Base-by-base conservation (phyloP, 30 jellyfish, hydroid and myxozoan genomes). In the Nemopilema nomurai region DNA sequence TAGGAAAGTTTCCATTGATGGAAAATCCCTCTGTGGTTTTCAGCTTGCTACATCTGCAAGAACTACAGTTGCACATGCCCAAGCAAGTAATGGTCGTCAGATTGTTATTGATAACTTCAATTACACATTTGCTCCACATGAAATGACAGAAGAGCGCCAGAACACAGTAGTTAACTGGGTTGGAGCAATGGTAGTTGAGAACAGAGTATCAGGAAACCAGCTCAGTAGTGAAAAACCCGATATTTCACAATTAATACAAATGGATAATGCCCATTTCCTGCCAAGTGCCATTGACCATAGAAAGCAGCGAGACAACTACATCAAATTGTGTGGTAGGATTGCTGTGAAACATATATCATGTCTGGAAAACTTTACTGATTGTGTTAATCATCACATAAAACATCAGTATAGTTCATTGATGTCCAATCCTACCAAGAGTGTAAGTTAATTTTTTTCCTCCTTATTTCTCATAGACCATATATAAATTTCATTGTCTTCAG, bases 291-390 rank as follows among this genome's bases (percentile, higher is more conserved):
- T 28, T 25, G 82, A 72, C 13, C 82, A 21, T 22, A 21, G 18
- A 22, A 65, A 28, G 29, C 82, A 72, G 33, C 32, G 82, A 41
- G 25, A 31, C 29, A 72, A 72, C 33, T 72, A 72, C 69, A 72
- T 72, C 20, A 29, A 72, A 8, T 23, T 72, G 19, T 30, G 82
- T 30, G 82, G 29, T 28, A 28, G 82, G 33, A 41, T 30, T 30
- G 82, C 82, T 23, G 29, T 65, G 28, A 29, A 72, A 33, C 19
- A 72, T 67, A 72, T 72, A 1, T 8, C 18, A 25, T 72, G 82
- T 20, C 69, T 72, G 32, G 82, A 72, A 72, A 21, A 24, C 20
- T 41, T 72, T 1, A 29, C 27, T 19, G 63, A 72, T 28, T 65
- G 29, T 29, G 20, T 67, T 1, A 33, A 23, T 1, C 29, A 31